phyloP scores from a whole-genome alignment of 2,888 invertebrate species.

The Dolomedes plantarius region DNA sequence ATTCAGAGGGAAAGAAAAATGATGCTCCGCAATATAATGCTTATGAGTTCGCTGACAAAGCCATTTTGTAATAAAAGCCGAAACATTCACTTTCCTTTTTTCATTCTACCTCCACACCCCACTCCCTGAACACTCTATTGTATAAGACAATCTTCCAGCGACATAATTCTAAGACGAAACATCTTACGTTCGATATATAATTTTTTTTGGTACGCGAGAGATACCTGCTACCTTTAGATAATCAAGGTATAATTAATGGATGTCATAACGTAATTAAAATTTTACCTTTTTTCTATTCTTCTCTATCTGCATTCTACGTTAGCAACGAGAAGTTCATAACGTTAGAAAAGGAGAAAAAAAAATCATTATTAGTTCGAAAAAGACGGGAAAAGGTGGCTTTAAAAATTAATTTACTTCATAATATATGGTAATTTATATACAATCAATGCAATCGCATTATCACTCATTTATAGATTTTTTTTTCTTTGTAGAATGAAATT shows the following conservation, averaged over 20 bases:
- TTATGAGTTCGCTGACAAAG: not conserved
- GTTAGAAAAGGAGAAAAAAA: too few species aligned
- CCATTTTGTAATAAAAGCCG: slow-evolving; percentile 1
- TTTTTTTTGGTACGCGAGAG: too few species aligned
- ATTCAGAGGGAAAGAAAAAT: not conserved
- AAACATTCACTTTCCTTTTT: not conserved
- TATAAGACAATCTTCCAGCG: not conserved
- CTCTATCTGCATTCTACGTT: too few species aligned
- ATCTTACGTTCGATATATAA: not conserved
- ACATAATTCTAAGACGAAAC: not conserved
- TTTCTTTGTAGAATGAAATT: too few species aligned
- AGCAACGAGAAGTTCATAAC: too few species aligned
- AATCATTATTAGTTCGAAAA: not conserved
- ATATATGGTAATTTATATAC: not conserved
- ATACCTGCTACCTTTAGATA: slow-evolving; percentile 4
- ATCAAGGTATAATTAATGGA: slow-evolving; percentile 2
- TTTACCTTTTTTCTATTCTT: not conserved
- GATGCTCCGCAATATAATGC: not conserved
- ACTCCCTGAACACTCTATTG: too few species aligned
- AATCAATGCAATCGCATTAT: too few species aligned
- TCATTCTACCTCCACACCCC: too few species aligned
- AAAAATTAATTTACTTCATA: not conserved
- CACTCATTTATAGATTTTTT: too few species aligned
- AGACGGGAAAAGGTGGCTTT: not conserved
- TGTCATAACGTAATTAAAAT: slow-evolving; percentile 10